Evolutionary conservation across 2,113 vertebrate species (phyloP).

Genomic region (Ctenomys sociabilis): DNA sequence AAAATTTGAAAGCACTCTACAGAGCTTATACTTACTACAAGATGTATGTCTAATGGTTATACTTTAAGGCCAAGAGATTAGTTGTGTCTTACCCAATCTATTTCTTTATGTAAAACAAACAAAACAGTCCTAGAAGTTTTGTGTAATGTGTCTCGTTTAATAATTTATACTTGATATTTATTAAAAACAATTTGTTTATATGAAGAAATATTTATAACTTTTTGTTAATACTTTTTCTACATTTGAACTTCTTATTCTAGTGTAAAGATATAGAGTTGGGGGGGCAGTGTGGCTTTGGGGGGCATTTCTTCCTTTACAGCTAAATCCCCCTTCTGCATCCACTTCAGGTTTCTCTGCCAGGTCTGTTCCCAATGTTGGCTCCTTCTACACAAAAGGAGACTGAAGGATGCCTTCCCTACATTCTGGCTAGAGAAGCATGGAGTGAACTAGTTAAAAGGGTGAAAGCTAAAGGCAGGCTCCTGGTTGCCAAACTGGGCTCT

Average conservation of each 20-base stretch:
- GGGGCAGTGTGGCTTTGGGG: not conserved
- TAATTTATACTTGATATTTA: not conserved
- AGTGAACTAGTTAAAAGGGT: not conserved
- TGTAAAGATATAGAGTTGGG: not conserved
- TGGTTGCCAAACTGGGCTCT: not conserved
- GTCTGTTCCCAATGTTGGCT: not conserved
- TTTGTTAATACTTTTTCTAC: not conserved
- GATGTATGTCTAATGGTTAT: not conserved
- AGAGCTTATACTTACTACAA: not conserved
- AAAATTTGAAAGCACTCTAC: not conserved
- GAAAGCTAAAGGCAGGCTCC: not conserved
- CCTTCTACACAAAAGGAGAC: not conserved
- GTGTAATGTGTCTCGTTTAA: not conserved
- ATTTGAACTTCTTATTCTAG: not conserved
- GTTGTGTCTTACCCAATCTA: not conserved
- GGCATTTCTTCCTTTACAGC: not conserved
- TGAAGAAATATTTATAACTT: not conserved
- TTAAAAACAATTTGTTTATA: not conserved
- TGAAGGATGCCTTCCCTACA: not conserved
- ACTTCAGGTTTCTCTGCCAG: not conserved
- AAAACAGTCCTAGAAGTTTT: not conserved
- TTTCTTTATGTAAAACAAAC: not conserved
- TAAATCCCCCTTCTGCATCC: not conserved
- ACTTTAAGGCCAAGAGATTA: slow-evolving; percentile 14
- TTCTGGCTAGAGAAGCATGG: not conserved